Conservation (phyloP, 2,888 invertebrate species). For the Zaprionus lineosus region DNA sequence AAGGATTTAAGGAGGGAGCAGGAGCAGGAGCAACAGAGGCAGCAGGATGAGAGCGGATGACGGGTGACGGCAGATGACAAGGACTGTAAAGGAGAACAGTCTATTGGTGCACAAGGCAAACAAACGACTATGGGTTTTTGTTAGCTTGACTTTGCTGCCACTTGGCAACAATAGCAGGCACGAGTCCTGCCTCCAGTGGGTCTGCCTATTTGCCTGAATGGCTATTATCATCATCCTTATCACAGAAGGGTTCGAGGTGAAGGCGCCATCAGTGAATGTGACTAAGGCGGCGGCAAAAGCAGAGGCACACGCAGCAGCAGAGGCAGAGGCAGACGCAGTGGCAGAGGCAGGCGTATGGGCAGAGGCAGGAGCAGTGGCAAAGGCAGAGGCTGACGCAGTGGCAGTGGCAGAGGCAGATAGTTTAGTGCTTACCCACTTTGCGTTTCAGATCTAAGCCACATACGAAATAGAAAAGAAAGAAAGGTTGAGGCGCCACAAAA, state of each 20-base stretch:
- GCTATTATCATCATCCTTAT: conserved; percentile 62
- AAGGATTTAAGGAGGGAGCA: conserved; percentile 62
- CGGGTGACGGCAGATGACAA: conserved; percentile 3
- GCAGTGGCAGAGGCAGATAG: no score
- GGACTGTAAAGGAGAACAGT: not conserved
- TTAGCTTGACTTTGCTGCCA: conserved; percentile 73
- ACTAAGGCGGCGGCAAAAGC: no score
- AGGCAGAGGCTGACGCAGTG: no score
- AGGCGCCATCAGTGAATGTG: no score
- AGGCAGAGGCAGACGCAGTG: no score
- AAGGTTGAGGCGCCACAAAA: conserved; percentile 55
- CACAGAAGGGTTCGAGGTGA: conserved; percentile 21
- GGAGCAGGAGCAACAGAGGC: not conserved
- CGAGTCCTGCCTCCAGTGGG: conserved; percentile 29
- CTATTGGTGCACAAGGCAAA: conserved; percentile 42
- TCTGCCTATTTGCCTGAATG: conserved; percentile 72
- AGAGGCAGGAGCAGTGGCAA: no score
- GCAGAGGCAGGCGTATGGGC: no score
- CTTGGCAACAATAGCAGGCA: conserved; percentile 70
- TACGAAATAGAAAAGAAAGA: no score
- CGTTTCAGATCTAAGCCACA: conserved; percentile 58
- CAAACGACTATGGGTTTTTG: conserved; percentile 58
- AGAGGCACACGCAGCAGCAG: no score
- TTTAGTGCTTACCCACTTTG: conserved; percentile 46
- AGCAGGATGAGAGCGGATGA: not conserved